Conservation (phyloP, 1,140 invertebrate species). For the Cryptotermes secundus region DNA sequence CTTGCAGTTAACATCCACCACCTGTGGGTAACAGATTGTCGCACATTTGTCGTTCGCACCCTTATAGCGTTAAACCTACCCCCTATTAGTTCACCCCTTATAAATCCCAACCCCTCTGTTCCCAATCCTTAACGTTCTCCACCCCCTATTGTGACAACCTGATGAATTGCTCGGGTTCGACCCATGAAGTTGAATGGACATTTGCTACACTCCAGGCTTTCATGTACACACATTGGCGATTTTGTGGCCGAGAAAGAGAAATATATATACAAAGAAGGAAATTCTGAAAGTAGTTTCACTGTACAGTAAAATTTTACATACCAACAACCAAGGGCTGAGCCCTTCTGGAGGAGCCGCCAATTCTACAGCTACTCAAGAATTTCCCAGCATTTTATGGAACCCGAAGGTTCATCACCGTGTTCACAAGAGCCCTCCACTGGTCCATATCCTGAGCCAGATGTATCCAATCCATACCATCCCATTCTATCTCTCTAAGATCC, state of each 20-base stretch:
- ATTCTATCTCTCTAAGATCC: too few species aligned
- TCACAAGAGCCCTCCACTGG: too few species aligned
- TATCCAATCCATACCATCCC: too few species aligned
- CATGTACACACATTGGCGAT: neutral
- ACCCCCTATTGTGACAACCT: slow-evolving; percentile 14
- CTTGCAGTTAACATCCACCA: neutral
- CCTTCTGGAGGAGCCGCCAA: too few species aligned
- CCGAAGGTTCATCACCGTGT: too few species aligned
- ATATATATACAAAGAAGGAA: neutral
- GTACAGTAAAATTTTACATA: too few species aligned
- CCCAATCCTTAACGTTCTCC: slow-evolving; percentile 7
- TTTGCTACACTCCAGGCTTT: neutral
- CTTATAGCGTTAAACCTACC: slow-evolving; percentile 19
- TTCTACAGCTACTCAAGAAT: too few species aligned
- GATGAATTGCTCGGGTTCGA: neutral
- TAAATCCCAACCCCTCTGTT: neutral
- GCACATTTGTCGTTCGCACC: slow-evolving; percentile 9
- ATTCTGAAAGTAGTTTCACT: too few species aligned
- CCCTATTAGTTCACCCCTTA: slow-evolving; percentile 18
- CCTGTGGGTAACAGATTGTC: slow-evolving; percentile 17
- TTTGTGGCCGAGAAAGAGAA: neutral
- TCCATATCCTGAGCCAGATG: too few species aligned
- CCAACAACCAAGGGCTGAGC: too few species aligned
- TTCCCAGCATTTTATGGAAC: too few species aligned
- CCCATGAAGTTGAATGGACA: neutral